phyloP scores from a whole-genome alignment of 2,113 vertebrate species.

The Tetrao urogallus region DNA sequence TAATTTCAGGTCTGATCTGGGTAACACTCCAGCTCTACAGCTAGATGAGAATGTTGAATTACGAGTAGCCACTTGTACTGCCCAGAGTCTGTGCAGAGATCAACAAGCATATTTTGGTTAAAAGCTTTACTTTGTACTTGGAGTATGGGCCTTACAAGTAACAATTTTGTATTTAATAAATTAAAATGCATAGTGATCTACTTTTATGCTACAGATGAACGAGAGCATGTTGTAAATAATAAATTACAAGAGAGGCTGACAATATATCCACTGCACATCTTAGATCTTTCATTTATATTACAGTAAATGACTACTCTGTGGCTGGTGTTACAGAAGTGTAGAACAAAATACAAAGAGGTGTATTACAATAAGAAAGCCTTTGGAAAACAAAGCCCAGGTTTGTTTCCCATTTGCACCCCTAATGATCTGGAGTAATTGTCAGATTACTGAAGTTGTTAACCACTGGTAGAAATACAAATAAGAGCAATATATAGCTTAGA shows the following conservation, averaged over 20 bases:
- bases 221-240: slow-evolving; percentile 55
- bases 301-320: neutral
- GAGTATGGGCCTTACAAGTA: neutral
- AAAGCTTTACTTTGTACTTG: slow-evolving; percentile 47
- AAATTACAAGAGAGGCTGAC: slow-evolving; percentile 47
- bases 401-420: neutral
- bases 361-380: neutral
- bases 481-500: neutral
- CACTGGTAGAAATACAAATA: neutral
- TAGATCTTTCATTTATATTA: slow-evolving; percentile 22
- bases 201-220: slow-evolving; percentile 32
- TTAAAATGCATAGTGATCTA: slow-evolving; percentile 9
- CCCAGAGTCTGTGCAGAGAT: neutral
- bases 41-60: neutral
- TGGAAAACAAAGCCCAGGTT: neutral
- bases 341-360: neutral
- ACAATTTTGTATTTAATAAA: slow-evolving; percentile 33
- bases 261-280: neutral
- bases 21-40: neutral
- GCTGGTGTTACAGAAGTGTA: neutral
- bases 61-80: neutral
- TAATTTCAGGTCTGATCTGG: neutral
- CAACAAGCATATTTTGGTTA: neutral
- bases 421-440: neutral
- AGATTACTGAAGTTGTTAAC: neutral